Evolutionary conservation across 1,140 invertebrate species (phyloP).

Genomic region (Phocides pigmalion): DNA sequence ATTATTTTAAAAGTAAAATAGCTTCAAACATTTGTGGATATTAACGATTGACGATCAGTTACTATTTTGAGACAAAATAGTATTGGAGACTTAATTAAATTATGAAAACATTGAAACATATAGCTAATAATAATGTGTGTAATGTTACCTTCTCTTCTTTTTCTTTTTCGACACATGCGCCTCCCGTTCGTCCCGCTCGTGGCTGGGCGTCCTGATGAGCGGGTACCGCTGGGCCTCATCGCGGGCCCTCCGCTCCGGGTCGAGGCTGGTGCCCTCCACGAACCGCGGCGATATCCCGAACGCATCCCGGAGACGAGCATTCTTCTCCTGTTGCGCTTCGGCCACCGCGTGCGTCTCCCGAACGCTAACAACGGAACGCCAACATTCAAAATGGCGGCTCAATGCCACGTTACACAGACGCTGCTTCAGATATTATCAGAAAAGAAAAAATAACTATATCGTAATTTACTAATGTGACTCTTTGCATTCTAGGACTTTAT

Average conservation of each 20-base stretch:
- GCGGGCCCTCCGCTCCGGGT: constrained; percentile 90
- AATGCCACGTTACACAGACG: neutral
- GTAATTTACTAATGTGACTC: constrained; percentile 8
- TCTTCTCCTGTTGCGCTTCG: constrained; percentile 98
- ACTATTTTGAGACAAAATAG: no score
- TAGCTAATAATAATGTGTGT: no score
- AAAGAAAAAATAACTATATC: neutral
- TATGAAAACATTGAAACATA: no score
- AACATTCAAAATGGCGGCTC: constrained; percentile 45
- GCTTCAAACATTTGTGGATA: no score
- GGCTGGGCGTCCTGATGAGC: constrained; percentile 86
- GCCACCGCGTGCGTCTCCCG: constrained; percentile 98
- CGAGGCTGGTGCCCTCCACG: constrained; percentile 96
- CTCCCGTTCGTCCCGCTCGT: constrained; percentile 71
- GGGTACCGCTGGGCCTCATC: constrained; percentile 86
- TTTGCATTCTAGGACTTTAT: constrained; percentile 21
- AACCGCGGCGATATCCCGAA: constrained; percentile 97
- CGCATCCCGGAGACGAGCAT: constrained; percentile 95
- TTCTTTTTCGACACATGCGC: constrained; percentile 78
- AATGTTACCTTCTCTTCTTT: constrained; percentile 77
- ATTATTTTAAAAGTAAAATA: no score
- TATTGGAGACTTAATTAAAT: no score
- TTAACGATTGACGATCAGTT: no score
- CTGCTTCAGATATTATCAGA: neutral
- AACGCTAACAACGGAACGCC: constrained; percentile 85